Base-by-base conservation (phyloP, 2,113 vertebrate species). In the Calidris pugnax region DNA sequence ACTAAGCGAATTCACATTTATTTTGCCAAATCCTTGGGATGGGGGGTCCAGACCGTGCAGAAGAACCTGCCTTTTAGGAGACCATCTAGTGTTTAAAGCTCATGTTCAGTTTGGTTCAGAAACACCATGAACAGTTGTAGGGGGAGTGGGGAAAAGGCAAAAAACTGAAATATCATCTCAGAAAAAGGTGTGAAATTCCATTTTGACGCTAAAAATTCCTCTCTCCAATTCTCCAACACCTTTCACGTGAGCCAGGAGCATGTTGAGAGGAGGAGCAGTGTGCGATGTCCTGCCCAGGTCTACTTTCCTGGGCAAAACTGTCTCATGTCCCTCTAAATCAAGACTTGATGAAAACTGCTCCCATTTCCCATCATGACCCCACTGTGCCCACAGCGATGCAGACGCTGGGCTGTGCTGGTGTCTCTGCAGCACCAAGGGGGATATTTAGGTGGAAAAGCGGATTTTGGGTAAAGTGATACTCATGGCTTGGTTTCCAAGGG, bases 101-200 rank as follows among this genome's bases (percentile, higher is more conserved):
- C 6, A 0, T 67, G 48, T 47, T 87, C 2, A 1, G 1, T 22
- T 51, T 0, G 3, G 18, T 77, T 64, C 26, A 41, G 41, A 67
- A 83, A 74, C 41, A 71, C 19, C 39, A 43, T 26, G 50, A 83
- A 62, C 8, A 1, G 3, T 53, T 35, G 66, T 12, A 67, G 19
- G 11, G 9, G 23, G 8, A 15, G 27, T 53, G 17, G 9, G 7
- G 22, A 24, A 7, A 3, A 30, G 4, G 6, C 23, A 57, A 56
- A 56, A 63, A 51, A 11, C 10, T 0, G 0, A 85, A 93, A 80
- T 62, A 74, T 7, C n/a, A 55, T 75, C 60, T 56, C 10, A 55
- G 64, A 55, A 86, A 86, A 75, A 93, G 64, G 79, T 72, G 80
- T 60, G 77, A 95, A 97, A 89, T 87, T 94, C 69, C 35, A 78